Evolutionary conservation across 2,888 invertebrate species (phyloP).

Genomic region (Smittia aterrima): DNA sequence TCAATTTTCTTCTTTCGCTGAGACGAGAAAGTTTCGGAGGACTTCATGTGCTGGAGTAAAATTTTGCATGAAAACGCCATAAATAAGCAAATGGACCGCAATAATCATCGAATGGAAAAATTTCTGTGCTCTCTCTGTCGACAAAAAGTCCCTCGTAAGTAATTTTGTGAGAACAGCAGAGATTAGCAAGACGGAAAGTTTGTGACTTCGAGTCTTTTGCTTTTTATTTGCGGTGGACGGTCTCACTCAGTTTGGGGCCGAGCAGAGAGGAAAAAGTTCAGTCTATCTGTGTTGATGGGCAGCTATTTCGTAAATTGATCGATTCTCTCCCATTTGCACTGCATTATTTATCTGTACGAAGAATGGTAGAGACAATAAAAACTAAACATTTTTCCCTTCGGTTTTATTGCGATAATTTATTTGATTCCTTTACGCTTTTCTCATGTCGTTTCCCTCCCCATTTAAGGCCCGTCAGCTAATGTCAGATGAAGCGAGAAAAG

Average conservation of each 20-base stretch:
- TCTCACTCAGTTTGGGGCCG: no score
- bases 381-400: constrained; percentile 36
- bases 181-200: constrained; percentile 30
- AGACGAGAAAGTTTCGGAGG: neutral
- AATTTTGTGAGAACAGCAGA: constrained; percentile 41
- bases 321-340: constrained; percentile 30
- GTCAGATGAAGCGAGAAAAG: neutral
- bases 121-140: neutral
- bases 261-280: neutral
- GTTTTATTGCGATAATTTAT: constrained; percentile 30
- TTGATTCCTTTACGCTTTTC: constrained; percentile 19
- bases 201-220: neutral
- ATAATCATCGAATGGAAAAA: constrained; percentile 37
- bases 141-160: constrained; percentile 37
- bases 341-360: constrained; percentile 30
- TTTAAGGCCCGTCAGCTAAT: neutral
- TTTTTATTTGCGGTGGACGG: constrained; percentile 9
- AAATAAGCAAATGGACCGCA: constrained; percentile 42
- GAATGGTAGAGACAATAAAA: constrained; percentile 39
- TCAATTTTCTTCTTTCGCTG: constrained; percentile 9
- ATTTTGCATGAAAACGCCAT: constrained; percentile 41
- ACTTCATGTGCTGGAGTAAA: neutral
- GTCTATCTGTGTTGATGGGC: constrained; percentile 32
- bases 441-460: neutral
- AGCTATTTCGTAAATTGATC: constrained; percentile 32